Conservation (phyloP, 2,888 invertebrate genomes). For the Mesoligia furuncula region DNA sequence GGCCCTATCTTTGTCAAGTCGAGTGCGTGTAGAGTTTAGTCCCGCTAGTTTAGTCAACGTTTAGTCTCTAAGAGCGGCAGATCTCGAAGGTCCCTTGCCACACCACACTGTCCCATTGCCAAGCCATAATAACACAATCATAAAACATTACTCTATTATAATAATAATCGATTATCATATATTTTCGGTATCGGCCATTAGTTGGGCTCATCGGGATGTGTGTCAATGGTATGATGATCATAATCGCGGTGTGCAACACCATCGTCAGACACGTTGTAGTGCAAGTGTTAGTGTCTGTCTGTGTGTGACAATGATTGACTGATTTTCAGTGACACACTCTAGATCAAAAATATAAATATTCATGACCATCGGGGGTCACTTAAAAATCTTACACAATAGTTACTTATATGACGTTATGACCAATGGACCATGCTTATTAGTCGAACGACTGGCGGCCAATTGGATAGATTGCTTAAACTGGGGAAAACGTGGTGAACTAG, state of each 20-base stretch:
- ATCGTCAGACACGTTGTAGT: not conserved
- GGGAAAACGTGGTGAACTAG: no score
- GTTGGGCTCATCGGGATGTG: slow-evolving; percentile 37
- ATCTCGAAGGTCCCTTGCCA: slow-evolving; percentile 46
- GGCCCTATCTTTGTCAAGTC: no score
- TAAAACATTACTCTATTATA: slow-evolving; percentile 45
- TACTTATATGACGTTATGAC: not conserved
- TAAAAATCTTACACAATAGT: not conserved
- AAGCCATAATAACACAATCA: slow-evolving; percentile 29
- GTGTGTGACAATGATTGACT: not conserved
- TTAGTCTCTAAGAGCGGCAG: not conserved
- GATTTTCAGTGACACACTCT: not conserved
- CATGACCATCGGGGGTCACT: no score
- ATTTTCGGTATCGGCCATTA: slow-evolving; percentile 52
- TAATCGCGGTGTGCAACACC: slow-evolving; percentile 39
- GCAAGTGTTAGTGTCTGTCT: not conserved
- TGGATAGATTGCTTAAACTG: not conserved
- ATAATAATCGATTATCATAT: slow-evolving; percentile 49
- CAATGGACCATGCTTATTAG: not conserved
- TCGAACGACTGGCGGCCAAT: no score
- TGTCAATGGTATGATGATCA: slow-evolving; percentile 44
- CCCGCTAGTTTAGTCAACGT: no score
- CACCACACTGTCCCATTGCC: slow-evolving; percentile 16
- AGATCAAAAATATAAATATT: not conserved
- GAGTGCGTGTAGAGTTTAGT: not conserved